Conservation (phyloP, 2,113 vertebrate species). For the Strix uralensis region DNA sequence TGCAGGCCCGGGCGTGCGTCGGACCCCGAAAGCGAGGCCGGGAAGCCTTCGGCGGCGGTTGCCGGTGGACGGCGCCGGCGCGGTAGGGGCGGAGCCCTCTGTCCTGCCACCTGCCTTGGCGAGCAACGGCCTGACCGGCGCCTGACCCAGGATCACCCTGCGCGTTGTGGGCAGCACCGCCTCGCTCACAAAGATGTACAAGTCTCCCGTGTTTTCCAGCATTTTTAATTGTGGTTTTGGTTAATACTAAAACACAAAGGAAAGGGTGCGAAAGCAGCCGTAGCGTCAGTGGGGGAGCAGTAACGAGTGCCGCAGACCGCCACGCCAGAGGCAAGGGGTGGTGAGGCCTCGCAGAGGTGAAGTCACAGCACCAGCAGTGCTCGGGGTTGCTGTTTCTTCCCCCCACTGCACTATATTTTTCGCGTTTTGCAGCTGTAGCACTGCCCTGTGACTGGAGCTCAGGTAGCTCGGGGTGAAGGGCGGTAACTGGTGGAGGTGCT, state of each 20-base stretch:
- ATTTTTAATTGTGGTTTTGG: neutral
- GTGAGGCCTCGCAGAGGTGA: accelerated
- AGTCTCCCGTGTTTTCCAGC: no score
- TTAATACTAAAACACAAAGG: neutral
- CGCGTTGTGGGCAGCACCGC: accelerated
- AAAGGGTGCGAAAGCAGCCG: no score
- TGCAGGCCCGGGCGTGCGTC: no score
- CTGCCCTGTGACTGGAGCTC: neutral
- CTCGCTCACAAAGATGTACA: accelerated
- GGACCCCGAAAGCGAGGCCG: accelerated
- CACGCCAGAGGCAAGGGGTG: accelerated
- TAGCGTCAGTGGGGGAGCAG: accelerated
- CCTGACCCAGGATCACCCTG: accelerated
- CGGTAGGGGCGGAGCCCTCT: no score
- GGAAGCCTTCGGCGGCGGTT: accelerated
- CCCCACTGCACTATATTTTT: accelerated
- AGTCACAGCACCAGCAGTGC: no score
- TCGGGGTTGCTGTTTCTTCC: accelerated
- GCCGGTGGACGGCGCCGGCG: accelerated
- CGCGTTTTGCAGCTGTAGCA: neutral
- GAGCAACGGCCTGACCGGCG: accelerated
- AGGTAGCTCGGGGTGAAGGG: neutral
- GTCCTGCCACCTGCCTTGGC: no score
- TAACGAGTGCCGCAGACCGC: no score
- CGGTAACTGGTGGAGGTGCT: accelerated